Evolutionary conservation across 2,888 invertebrate genomes (phyloP).

Genomic region (Trissolcus brochymenae): DNA sequence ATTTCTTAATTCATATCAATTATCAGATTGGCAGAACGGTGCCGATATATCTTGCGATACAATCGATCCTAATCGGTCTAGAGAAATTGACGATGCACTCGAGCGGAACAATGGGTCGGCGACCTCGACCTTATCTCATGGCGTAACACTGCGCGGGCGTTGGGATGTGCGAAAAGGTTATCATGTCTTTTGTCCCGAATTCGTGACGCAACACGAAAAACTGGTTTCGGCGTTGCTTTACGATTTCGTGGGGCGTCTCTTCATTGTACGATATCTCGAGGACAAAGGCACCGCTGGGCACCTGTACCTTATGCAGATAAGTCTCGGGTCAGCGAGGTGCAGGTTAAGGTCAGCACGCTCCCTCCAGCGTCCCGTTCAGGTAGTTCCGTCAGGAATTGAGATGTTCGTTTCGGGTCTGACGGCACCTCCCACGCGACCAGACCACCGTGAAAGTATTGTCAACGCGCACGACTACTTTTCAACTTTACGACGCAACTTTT

Average conservation of each 20-base stretch:
- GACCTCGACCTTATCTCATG: constrained; percentile 42
- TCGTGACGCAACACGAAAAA: constrained; percentile 39
- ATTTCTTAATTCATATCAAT: no score
- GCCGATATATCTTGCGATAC: no score
- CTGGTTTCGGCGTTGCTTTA: constrained; percentile 57
- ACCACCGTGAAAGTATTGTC: constrained; percentile 65
- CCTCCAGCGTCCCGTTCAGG: constrained; percentile 63
- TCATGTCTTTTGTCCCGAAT: constrained; percentile 50
- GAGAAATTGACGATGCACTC: constrained; percentile 5
- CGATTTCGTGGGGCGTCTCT: constrained; percentile 56
- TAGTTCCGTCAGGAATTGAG: constrained; percentile 67
- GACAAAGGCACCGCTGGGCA: constrained; percentile 72
- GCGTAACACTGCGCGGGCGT: constrained; percentile 42
- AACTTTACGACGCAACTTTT: constrained; percentile 48
- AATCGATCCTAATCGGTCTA: constrained; percentile 17
- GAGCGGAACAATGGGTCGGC: constrained; percentile 23
- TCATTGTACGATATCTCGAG: constrained; percentile 56
- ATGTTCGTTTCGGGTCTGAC: constrained; percentile 60
- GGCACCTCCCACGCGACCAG: constrained; percentile 69
- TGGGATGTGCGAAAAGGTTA: constrained; percentile 49
- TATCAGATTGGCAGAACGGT: no score
- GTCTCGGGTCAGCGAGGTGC: constrained; percentile 61
- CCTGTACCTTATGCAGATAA: constrained; percentile 75
- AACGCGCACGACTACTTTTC: constrained; percentile 31
- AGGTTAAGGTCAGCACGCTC: constrained; percentile 62